Conservation (phyloP, 1,140 invertebrate genomes). For the Anastrepha obliqua region DNA sequence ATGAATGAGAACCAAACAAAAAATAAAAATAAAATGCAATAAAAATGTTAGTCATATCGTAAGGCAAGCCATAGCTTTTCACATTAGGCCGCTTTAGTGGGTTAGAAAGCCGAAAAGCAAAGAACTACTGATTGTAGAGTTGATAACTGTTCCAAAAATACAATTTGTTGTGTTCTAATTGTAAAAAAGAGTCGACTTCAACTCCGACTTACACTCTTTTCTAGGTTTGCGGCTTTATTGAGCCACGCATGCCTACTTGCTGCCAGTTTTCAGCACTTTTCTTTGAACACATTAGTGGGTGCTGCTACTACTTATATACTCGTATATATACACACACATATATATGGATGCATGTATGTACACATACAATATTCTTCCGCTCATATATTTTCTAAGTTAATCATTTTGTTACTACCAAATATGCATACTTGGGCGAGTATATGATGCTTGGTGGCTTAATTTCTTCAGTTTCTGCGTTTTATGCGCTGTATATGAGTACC, state of each 20-base stretch:
- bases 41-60: not conserved
- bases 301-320: not conserved
- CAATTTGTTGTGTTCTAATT: conserved; percentile 31
- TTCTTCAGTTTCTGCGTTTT: no score
- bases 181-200: not conserved
- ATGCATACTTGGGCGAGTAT: no score
- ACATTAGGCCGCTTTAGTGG: not conserved
- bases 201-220: no score
- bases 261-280: not conserved
- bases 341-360: no score
- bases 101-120: not conserved
- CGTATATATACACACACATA: no score
- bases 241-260: not conserved
- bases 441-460: no score
- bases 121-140: no score
- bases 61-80: not conserved
- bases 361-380: no score
- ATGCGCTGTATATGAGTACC: no score
- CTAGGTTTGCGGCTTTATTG: no score
- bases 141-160: not conserved
- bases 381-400: no score
- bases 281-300: not conserved
- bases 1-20: not conserved
- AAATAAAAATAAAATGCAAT: not conserved
- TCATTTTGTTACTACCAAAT: no score